Percentiles rank a stretch among this genome's conserved stretches.
phyloP scores from a whole-genome alignment of 35 echinoderm and acorn worm genomes.

The Nesometra sesokonis region DNA sequence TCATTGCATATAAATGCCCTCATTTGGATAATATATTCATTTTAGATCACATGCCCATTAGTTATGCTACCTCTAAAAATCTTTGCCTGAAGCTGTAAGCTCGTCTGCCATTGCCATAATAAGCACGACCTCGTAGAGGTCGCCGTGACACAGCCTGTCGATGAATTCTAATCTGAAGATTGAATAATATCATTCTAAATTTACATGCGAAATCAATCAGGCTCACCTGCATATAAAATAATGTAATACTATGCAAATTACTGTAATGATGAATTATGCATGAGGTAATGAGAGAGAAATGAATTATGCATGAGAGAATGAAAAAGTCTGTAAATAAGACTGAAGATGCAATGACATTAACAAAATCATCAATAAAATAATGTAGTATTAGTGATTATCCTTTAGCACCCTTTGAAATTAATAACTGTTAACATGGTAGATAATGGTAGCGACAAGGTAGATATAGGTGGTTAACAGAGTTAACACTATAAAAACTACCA shows the following conservation, averaged over 20 bases:
- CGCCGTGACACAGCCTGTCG: not conserved
- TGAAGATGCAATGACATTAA: too few species aligned
- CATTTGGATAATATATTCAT: not conserved
- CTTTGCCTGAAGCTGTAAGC: not conserved
- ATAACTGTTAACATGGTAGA: too few species aligned
- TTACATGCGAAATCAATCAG: not conserved
- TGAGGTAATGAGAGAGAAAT: not conserved
- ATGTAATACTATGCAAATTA: not conserved
- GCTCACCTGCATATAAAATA: not conserved
- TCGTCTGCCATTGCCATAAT: not conserved
- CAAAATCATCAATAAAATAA: too few species aligned
- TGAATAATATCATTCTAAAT: not conserved
- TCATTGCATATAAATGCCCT: not conserved
- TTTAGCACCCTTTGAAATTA: too few species aligned
- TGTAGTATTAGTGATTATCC: too few species aligned
- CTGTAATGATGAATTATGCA: not conserved
- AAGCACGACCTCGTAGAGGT: not conserved
- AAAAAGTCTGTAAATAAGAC: too few species aligned
- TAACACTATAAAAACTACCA: too few species aligned
- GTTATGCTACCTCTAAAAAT: not conserved
- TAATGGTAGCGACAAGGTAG: too few species aligned
- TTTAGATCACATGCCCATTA: not conserved
- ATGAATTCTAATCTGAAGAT: not conserved
- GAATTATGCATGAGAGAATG: too few species aligned
- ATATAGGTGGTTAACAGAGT: too few species aligned